Conservation (phyloP, 2,113 vertebrate genomes). For the Plestiodon gilberti region DNA sequence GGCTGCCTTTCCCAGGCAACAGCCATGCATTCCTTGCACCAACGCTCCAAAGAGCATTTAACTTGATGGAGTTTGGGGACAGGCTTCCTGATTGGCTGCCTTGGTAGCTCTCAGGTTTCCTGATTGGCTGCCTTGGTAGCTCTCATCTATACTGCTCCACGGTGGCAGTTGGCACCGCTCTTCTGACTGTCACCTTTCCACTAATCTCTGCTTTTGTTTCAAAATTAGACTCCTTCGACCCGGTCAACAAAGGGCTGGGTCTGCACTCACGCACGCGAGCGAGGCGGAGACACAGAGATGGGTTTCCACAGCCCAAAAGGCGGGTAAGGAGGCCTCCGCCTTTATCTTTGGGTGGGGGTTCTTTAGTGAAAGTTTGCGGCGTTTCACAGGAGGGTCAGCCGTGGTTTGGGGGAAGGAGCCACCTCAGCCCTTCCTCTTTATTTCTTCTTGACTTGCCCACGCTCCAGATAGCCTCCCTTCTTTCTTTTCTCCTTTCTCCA, state of each 20-base stretch:
- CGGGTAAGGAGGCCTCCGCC: slow-evolving; percentile 78
- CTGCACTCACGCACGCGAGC: slow-evolving; percentile 76
- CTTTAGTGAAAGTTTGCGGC: neutral
- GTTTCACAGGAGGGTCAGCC: neutral
- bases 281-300: slow-evolving; percentile 85
- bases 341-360: neutral
- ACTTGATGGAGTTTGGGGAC: neutral
- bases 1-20: neutral
- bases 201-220: slow-evolving; percentile 54
- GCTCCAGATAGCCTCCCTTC: neutral
- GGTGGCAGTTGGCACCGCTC: too few species aligned
- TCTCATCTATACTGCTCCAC: neutral
- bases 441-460: neutral
- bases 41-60: neutral
- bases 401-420: neutral
- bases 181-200: neutral
- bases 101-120: neutral
- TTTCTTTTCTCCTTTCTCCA: neutral
- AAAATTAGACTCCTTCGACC: slow-evolving; percentile 82
- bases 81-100: neutral
- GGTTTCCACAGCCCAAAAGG: slow-evolving; percentile 83
- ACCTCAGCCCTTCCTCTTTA: too few species aligned
- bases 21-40: neutral
- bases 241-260: slow-evolving; percentile 79
- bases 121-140: too few species aligned